Conservation (phyloP, 2,113 vertebrate genomes). For the Cololabis saira region DNA sequence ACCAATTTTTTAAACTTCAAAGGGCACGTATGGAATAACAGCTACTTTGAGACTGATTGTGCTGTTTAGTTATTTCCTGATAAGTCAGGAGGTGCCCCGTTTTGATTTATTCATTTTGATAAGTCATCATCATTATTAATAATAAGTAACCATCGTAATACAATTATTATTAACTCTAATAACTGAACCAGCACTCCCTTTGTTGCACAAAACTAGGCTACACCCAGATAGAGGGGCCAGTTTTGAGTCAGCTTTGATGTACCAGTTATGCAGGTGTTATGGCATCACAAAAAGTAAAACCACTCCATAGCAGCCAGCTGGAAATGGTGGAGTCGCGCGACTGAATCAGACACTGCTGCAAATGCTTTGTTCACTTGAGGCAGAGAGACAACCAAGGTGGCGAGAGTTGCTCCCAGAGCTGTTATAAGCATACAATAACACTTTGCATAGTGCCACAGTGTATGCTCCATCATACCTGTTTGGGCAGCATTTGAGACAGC, state of each 20-base stretch:
- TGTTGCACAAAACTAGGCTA: too few relatives aligned
- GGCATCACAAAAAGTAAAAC: neutral
- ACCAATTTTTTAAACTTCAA: too few relatives aligned
- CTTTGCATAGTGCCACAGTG: neutral
- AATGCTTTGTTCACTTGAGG: neutral
- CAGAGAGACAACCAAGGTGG: neutral
- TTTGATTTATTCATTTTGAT: too few relatives aligned
- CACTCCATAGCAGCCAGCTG: constrained; percentile 1
- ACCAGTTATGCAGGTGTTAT: neutral
- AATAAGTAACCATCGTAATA: too few relatives aligned
- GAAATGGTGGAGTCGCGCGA: neutral
- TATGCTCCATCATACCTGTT: neutral
- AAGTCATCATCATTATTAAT: too few relatives aligned
- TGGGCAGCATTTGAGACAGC: neutral
- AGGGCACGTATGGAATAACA: too few relatives aligned
- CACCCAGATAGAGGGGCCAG: constrained; percentile 3
- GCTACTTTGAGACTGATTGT: too few relatives aligned
- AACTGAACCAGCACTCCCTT: too few relatives aligned
- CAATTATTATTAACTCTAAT: too few relatives aligned
- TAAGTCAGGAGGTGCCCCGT: too few relatives aligned
- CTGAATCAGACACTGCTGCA: neutral
- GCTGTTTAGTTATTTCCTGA: too few relatives aligned
- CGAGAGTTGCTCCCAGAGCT: neutral
- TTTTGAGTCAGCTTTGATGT: neutral
- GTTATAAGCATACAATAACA: neutral